A percentile compares a stretch with the other conserved stretches of the same genome.
phyloP scores from a whole-genome alignment of 2,797 vertebrate species.

The Myotis vivesi region DNA sequence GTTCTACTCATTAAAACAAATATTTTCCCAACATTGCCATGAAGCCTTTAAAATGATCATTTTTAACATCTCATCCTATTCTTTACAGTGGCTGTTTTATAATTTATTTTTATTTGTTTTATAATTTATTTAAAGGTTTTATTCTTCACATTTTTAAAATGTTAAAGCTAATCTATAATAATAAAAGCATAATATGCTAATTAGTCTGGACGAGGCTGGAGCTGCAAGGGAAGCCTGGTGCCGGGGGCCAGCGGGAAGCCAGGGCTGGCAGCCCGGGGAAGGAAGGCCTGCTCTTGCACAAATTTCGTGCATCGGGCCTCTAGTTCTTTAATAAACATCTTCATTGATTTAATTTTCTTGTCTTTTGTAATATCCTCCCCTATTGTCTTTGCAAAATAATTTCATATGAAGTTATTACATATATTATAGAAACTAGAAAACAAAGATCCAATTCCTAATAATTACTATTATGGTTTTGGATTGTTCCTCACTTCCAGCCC shows the following conservation, averaged over 20 bases:
- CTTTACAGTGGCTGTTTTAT: background rate
- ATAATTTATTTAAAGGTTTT: conserved; percentile 1
- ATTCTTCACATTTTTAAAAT: conserved; percentile 21
- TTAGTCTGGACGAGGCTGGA: no score
- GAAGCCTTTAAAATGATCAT: background rate
- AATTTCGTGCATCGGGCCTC: no score
- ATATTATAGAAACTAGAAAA: background rate
- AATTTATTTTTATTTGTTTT: background rate
- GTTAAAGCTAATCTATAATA: background rate
- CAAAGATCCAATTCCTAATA: background rate
- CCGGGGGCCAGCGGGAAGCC: no score
- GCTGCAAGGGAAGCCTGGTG: no score
- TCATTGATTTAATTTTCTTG: background rate
- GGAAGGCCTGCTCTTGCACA: no score
- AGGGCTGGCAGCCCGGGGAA: no score
- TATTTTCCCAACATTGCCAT: background rate
- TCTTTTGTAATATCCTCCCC: background rate
- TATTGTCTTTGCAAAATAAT: conserved; percentile 2
- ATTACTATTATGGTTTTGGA: background rate
- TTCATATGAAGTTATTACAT: conserved; percentile 38
- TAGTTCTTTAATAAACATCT: background rate
- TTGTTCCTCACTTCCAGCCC: background rate
- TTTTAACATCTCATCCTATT: background rate
- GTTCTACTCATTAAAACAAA: conserved; percentile 7
- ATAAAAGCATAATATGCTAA: no score